Percentiles rank a stretch among this genome's conserved stretches.
Conservation (phyloP, 2,797 vertebrate genomes). For the Anableps anableps region DNA sequence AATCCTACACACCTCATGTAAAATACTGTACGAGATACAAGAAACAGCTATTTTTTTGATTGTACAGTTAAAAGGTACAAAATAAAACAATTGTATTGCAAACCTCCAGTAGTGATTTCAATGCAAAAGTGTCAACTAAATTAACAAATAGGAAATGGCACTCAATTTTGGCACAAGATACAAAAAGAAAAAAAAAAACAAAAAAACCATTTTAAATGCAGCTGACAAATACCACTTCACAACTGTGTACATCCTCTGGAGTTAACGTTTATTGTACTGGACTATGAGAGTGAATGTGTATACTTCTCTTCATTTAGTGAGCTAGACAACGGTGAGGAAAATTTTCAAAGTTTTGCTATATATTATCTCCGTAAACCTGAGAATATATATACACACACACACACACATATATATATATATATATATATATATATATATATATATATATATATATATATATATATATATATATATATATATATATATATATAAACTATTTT, state of each 20-base stretch:
- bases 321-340: constrained; percentile 53
- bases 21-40: constrained; percentile 57
- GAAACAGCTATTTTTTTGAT: constrained; percentile 43
- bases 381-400: too few relatives aligned
- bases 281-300: constrained; percentile 27
- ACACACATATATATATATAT: constrained; percentile 14
- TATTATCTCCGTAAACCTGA: constrained; percentile 75
- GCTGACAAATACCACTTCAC: constrained; percentile 38
- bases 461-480: constrained; percentile 36
- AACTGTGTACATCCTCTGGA: constrained; percentile 31
- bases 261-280: constrained; percentile 33
- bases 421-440: too few relatives aligned
- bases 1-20: constrained; percentile 57
- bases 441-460: too few relatives aligned
- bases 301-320: constrained; percentile 41
- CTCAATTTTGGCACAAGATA: constrained; percentile 74
- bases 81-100: constrained; percentile 66
- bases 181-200: constrained; percentile 35
- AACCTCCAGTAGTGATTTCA: constrained; percentile 43
- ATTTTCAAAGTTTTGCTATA: constrained; percentile 61
- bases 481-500: constrained; percentile 36
- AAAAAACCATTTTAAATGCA: constrained; percentile 26
- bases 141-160: constrained; percentile 56
- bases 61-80: constrained; percentile 66
- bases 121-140: constrained; percentile 38